Evolutionary conservation across 2,888 invertebrate genomes (phyloP), one percentile per base, ranked within the genome.

Genomic region (Criorhina ranunculi): DNA sequence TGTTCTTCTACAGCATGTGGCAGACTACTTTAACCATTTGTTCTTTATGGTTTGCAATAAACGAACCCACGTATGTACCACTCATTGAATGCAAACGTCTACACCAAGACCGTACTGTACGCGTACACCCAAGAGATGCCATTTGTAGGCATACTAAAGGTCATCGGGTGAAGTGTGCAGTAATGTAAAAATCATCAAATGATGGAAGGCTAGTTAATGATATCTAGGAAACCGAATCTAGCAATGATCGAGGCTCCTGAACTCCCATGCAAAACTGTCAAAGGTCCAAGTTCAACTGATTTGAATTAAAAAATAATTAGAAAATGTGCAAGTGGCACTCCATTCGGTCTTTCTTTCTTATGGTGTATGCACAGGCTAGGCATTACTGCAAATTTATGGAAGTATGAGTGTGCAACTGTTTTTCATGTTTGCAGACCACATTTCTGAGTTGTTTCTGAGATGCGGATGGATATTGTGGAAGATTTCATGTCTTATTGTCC

Each of bases 241-340:
- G 59, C 67, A 73, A 73, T 78, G 73, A 83, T 78, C 46, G 72
- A 72, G 73, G 79, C 80, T 82, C 80, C 79, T 83, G 87, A 86
- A 87, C 87, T 80, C 75, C 46, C 75, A 80, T 80, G 66, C 80
- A 66, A 79, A 79, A 85, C 66, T 82, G 86, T 78, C 86, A 87
- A 82, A 86, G 87, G 87, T 87, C 86, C 77, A 86, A 85, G 86
- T 87, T 87, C 86, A 87, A 87, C 73, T 85, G 86, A 86, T 86
- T 87, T 86, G 87, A 87, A 87, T 87, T 87, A 75, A 83, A 86
- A 85, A 87, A 86, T 78, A 86, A 86, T 82, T 85, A 87, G 82
- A 82, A 70, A 81, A 75, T 77, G 72, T 53, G 59, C 83, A 75
- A 73, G 73, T 64, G 69, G 51, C 76, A 64, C 19, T 69, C 42